Evolutionary conservation across 2,888 invertebrate genomes (phyloP).

Genomic region (Tetragnatha montana): DNA sequence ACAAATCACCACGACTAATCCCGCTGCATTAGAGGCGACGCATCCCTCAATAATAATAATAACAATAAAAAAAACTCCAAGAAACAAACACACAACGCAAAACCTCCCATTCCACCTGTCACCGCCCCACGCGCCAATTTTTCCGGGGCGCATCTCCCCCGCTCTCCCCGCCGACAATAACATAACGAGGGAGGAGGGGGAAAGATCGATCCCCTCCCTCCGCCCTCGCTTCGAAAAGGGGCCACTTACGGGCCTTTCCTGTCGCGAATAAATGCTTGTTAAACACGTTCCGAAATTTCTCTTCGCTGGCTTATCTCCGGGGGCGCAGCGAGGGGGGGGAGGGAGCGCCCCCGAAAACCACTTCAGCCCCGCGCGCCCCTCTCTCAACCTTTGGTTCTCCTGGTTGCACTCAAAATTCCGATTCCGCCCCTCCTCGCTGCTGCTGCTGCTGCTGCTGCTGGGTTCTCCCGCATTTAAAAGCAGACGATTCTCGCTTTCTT

Average conservation of each 20-base stretch:
- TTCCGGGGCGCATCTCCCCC: neutral
- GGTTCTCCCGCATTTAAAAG: slow-evolving; percentile 46
- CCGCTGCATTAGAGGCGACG: too few species aligned
- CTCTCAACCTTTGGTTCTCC: slow-evolving; percentile 54
- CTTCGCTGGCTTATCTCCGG: slow-evolving; percentile 53
- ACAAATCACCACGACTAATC: too few species aligned
- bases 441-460: slow-evolving; percentile 31
- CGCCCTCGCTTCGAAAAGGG: slow-evolving; percentile 49
- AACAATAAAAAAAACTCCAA: too few species aligned
- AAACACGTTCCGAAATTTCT: slow-evolving; percentile 70
- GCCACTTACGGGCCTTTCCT: slow-evolving; percentile 69
- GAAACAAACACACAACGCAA: neutral
- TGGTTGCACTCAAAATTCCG: slow-evolving; percentile 60
- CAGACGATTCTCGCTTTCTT: slow-evolving; percentile 63
- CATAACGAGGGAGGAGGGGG: slow-evolving; percentile 58
- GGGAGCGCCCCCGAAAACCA: slow-evolving; percentile 44
- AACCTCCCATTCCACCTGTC: neutral
- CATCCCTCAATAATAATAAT: too few species aligned
- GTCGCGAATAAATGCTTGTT: slow-evolving; percentile 71
- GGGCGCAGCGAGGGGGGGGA: slow-evolving; percentile 12
- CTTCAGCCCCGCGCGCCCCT: slow-evolving; percentile 33
- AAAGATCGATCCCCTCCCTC: slow-evolving; percentile 13
- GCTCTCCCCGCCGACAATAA: slow-evolving; percentile 45
- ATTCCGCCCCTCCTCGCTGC: slow-evolving; percentile 22
- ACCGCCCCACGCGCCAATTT: neutral